A percentile compares a stretch with the other conserved stretches of the same genome.
Evolutionary conservation across 2,888 invertebrate genomes (phyloP).

Genomic region (Ditula angustiorana): DNA sequence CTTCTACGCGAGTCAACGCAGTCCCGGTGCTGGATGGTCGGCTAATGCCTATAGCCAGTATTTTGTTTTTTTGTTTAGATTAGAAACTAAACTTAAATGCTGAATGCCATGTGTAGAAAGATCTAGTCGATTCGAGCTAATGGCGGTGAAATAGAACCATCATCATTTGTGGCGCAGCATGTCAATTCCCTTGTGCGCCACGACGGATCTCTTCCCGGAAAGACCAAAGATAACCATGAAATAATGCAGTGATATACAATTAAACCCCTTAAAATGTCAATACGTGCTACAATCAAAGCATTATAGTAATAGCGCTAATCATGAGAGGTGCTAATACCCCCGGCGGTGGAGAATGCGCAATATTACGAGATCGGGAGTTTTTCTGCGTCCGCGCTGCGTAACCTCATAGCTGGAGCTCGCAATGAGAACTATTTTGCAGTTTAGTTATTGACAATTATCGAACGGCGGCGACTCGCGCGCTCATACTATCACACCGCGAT

Average conservation of each 20-base stretch:
- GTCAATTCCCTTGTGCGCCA: too few relatives aligned
- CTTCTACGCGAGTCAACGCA: not conserved
- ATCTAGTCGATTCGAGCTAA: too few relatives aligned
- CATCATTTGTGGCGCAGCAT: too few relatives aligned
- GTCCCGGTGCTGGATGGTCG: not conserved
- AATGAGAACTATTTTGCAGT: constrained; percentile 35
- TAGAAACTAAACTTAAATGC: too few relatives aligned
- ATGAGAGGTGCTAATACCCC: constrained; percentile 29
- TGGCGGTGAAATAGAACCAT: too few relatives aligned
- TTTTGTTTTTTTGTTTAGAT: too few relatives aligned
- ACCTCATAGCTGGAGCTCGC: constrained; percentile 41
- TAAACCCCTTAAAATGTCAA: constrained; percentile 4
- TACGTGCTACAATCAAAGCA: not conserved
- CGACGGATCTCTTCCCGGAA: too few relatives aligned
- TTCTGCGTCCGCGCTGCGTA: constrained; percentile 49
- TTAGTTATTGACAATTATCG: constrained; percentile 32
- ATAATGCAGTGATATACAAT: not conserved
- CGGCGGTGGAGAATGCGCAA: constrained; percentile 35
- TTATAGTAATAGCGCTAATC: constrained; percentile 4
- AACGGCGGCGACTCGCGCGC: constrained; percentile 3
- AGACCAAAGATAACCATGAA: too few relatives aligned
- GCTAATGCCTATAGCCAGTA: too few relatives aligned
- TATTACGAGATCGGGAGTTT: constrained; percentile 47
- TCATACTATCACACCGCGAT: constrained; percentile 7
- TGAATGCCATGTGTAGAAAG: too few relatives aligned